Evolutionary conservation across 2,797 vertebrate species (phyloP), one percentile per base, ranked within the genome.

Genomic region (Myiothlypis chrysogaster): DNA sequence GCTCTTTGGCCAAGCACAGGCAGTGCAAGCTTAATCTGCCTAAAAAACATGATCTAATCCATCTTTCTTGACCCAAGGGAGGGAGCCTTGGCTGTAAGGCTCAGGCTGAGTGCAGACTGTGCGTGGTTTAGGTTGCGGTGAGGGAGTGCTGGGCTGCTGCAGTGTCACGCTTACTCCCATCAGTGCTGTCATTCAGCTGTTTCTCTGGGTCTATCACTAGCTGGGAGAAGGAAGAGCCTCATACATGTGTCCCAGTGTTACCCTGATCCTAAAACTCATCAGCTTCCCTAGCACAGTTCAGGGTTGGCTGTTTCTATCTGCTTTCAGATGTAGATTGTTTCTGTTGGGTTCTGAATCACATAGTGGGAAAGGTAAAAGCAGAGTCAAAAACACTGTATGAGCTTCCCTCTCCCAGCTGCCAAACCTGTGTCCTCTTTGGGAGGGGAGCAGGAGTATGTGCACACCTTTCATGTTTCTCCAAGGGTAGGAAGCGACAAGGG

Each of bases 221-320:
- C 35, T 55, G 43, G 27, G 46, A 79, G 46, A 71, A 84, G 34
- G 20, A 34, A 28, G 6, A 16, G 53, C 55, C 32, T 72, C 5
- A 2, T 17, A 8, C 12, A 3, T 0, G 0, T 35, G 14, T 79
- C 59, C 43, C 0, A 0, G 2, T 23, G 22, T 56, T 49, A 55
- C 34, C 60, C 39, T 77, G 28, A 47, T 65, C n/a, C n/a, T 55
- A 47, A 77, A 78, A 41, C 25, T 52, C 65, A 19, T 17, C 3
- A 8, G 22, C 24, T 63, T 21, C 12, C 34, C 15, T 11, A 3
- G 24, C 1, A 2, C 60, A 30, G 22, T 64, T 79, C 4, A 6
- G 21, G 22, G 9, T 32, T 61, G 20, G 21, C 43, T 50, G 12
- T 68, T 84, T 66, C 50, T 35, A 6, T 30, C 52, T 59, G 59